Evolutionary conservation across 2,113 vertebrate species (phyloP).

Genomic region (Dromas ardeola): DNA sequence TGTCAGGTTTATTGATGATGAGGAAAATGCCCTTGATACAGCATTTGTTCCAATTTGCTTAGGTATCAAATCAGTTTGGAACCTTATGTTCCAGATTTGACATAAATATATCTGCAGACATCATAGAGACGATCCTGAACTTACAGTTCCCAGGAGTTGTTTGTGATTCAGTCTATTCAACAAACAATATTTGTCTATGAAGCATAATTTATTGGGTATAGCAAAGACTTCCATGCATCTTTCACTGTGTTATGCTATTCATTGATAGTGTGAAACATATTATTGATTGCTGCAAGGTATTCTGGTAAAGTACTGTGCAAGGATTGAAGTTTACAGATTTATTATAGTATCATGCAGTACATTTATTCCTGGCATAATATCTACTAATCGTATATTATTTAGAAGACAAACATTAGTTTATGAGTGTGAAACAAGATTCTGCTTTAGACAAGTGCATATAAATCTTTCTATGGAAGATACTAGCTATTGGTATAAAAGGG

Average conservation of each 20-base stretch:
- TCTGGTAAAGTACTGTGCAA: background rate
- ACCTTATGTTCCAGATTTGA: background rate
- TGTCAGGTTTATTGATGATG: background rate
- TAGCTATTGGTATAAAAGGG: background rate
- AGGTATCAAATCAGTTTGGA: constrained; percentile 6
- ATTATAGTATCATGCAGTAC: background rate
- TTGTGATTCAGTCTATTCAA: background rate
- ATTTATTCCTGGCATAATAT: constrained; percentile 35
- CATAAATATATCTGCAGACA: background rate
- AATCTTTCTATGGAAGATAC: background rate
- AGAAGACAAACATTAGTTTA: constrained; percentile 42
- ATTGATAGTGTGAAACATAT: background rate
- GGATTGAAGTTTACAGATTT: background rate
- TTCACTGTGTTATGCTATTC: constrained; percentile 1
- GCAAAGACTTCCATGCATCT: background rate
- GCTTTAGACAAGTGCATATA: background rate
- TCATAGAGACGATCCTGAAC: background rate
- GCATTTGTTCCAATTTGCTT: constrained; percentile 5
- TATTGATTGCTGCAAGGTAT: constrained; percentile 21
- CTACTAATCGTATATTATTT: constrained; percentile 25
- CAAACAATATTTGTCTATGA: background rate
- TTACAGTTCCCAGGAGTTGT: background rate
- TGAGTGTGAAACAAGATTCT: background rate
- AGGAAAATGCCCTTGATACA: background rate
- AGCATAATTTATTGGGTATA: background rate